Percentiles rank a stretch among this genome's conserved stretches.
Conservation (phyloP, 2,888 invertebrate species). For the Sabatieria punctata region DNA sequence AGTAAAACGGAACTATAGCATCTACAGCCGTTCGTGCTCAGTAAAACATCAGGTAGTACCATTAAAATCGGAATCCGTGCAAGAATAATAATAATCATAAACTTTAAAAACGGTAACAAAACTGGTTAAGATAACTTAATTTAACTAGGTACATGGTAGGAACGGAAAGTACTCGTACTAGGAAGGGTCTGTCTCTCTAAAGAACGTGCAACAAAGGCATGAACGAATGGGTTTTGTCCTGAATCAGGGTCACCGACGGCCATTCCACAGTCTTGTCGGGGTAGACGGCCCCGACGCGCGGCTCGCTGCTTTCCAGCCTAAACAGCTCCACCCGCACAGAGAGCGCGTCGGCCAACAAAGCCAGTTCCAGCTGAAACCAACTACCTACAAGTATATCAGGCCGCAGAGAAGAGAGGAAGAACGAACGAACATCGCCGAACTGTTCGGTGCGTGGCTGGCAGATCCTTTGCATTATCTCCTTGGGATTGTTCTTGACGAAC, state of each 20-base stretch:
- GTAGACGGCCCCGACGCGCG: constrained; percentile 2
- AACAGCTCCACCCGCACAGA: constrained; percentile 3
- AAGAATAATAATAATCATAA: not conserved
- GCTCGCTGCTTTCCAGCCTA: not conserved
- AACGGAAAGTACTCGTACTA: too few species aligned
- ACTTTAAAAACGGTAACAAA: too few species aligned
- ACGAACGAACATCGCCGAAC: too few species aligned
- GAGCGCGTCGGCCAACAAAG: constrained; percentile 4
- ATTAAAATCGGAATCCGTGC: not conserved
- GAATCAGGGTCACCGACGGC: not conserved
- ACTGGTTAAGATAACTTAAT: too few species aligned
- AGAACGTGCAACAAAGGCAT: not conserved
- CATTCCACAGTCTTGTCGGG: constrained; percentile 1
- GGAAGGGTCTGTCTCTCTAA: too few species aligned
- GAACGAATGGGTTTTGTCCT: not conserved
- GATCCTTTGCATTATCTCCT: not conserved
- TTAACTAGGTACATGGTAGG: too few species aligned
- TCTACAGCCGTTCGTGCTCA: too few species aligned
- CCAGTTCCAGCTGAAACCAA: constrained; percentile 4
- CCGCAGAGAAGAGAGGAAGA: not conserved
- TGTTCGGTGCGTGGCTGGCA: too few species aligned
- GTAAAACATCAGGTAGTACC: too few species aligned
- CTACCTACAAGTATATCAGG: not conserved
- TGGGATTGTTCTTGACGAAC: not conserved
- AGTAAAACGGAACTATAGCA: too few species aligned